Base-by-base conservation (phyloP, 2,888 invertebrate genomes). In the Metacarcinus magister region DNA sequence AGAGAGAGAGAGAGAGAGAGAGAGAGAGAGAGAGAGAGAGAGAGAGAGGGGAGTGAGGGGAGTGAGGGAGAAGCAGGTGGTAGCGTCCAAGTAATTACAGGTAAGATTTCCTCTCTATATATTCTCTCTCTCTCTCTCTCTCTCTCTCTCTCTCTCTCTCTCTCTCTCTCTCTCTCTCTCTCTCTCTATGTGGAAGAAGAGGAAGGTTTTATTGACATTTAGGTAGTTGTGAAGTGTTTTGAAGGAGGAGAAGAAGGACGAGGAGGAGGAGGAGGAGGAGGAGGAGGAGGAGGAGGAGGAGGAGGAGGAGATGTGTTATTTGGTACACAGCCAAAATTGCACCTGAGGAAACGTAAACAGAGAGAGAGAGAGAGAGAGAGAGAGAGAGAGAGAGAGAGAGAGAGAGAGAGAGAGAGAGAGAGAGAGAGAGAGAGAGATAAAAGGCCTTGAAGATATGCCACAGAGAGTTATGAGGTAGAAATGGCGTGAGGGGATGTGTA, bases 331-430 rank as follows among this genome's bases (percentile, higher is more conserved):
- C 67, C 67, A 67, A 67, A 3, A n/a, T n/a, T n/a, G 23, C 67
- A 67, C 67, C 67, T 67, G n/a, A n/a, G n/a, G n/a, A n/a, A n/a
- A n/a, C n/a, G n/a, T n/a, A n/a, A n/a, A n/a, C n/a, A n/a, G n/a
- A n/a, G n/a, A n/a, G n/a, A n/a, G n/a, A n/a, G n/a, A n/a, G n/a
- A n/a, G n/a, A n/a, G n/a, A n/a, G n/a, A n/a, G n/a, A n/a, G n/a
- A n/a, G n/a, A n/a, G n/a, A n/a, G n/a, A n/a, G 5, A n/a, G 23
- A 67, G 67, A 67, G 67, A 67, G 67, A 67, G 67, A 67, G 67
- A 67, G 67, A 67, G 67, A 67, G 67, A 67, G 67, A 67, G 67
- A 67, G 67, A 67, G 67, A 67, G 67, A 67, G 67, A 67, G 54
- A 54, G 10, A 10, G 54, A 54, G 54, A 46, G 46, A 46, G 46